Evolutionary conservation across 1,140 invertebrate genomes (phyloP), one percentile per base, ranked within the genome.

Genomic region (Lepidotrigona ventralis): DNA sequence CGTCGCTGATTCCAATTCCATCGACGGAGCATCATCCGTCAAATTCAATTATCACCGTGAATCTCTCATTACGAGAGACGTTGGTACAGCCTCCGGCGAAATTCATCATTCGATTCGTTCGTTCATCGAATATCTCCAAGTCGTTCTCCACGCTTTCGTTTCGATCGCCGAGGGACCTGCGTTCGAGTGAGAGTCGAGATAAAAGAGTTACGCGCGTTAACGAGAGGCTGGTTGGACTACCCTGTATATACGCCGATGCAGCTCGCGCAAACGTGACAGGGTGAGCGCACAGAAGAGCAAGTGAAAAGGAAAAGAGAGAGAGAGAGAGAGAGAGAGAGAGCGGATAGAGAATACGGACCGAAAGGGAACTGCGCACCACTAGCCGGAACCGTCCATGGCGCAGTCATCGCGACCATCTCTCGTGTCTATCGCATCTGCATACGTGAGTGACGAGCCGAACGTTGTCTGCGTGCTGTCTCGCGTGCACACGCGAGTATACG

Each of bases 341-440:
- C 70, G 87, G 70, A 86, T 85, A 89, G 88, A 85, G 87, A 60
- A 53, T 87, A 90, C 84, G 82, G 84, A 88, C 88, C 90, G 85
- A 91, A 93, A 91, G 90, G 93, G 93, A 93, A 94, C 92, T 92
- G 93, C 92, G 93, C 93, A 94, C 93, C 93, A 94, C 93, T 93
- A 93, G 92, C 93, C 93, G 93, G 93, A 94, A 94, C 93, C 91
- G 90, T 93, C 90, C 90, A 93, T 92, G 90, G 86, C 84, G 91
- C 91, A 91, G 90, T 91, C 92, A 93, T 93, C 90, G 92, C 92
- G 89, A 92, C 92, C 92, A 94, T 93, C 92, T 93, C 90, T 91
- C 88, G 89, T 90, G 89, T 91, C 91, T 89, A 91, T 90, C 89
- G 87, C 88, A 93, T 93, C 92, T 93, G 91, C 92, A 93, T 93